Evolutionary conservation across 2,888 invertebrate species (phyloP).

Genomic region (Lycocerus yunnanus): DNA sequence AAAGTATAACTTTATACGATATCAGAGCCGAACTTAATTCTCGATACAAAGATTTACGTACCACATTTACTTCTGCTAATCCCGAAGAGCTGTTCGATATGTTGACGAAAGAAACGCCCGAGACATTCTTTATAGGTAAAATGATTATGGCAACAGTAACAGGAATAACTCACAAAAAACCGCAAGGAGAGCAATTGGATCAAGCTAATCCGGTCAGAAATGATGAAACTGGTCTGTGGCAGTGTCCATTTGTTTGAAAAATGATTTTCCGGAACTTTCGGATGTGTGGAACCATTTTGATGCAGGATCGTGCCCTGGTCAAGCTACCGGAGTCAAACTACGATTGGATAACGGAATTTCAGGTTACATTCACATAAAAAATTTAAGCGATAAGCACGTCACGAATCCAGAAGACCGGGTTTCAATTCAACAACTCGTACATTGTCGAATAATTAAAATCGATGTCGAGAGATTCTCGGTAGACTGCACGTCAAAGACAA

Average conservation of each 20-base stretch:
- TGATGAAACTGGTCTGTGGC: slow-evolving; percentile 94
- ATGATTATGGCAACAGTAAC: slow-evolving; percentile 79
- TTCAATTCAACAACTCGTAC: slow-evolving; percentile 79
- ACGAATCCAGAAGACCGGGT: slow-evolving; percentile 93
- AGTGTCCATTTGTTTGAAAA: slow-evolving; percentile 95
- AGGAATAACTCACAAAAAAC: slow-evolving; percentile 85
- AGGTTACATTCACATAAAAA: slow-evolving; percentile 92
- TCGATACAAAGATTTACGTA: slow-evolving; percentile 88
- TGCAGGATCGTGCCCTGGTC: slow-evolving; percentile 92
- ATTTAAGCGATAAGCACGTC: slow-evolving; percentile 91
- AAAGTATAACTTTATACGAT: slow-evolving; percentile 94
- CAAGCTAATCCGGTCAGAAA: slow-evolving; percentile 95
- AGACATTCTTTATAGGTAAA: slow-evolving; percentile 88
- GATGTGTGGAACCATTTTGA: slow-evolving; percentile 99
- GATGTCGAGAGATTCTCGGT: slow-evolving; percentile 92
- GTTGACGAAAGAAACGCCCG: slow-evolving; percentile 94
- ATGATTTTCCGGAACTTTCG: slow-evolving; percentile 93
- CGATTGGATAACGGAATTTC: slow-evolving; percentile 86
- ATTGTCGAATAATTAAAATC: slow-evolving; percentile 92
- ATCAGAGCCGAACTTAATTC: slow-evolving; percentile 94
- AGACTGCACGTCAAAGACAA: slow-evolving; percentile 91
- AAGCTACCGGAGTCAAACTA: slow-evolving; percentile 89
- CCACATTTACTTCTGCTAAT: slow-evolving; percentile 76
- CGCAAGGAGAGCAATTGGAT: slow-evolving; percentile 91
- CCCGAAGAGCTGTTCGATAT: slow-evolving; percentile 92